Conservation (phyloP, 2,797 vertebrate genomes). For the Eulemur coronatus region DNA sequence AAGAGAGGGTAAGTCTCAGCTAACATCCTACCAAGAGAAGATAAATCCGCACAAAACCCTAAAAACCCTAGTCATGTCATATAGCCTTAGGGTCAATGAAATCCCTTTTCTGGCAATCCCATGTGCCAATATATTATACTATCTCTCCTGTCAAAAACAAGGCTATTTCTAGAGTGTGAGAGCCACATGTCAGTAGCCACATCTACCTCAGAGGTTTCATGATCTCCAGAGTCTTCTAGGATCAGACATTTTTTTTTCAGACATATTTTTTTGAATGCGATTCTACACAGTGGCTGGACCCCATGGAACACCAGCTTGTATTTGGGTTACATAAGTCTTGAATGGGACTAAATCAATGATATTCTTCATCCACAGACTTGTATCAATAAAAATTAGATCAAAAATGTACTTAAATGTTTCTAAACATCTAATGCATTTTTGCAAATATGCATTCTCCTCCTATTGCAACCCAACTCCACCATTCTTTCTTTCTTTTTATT, state of each 20-base stretch:
- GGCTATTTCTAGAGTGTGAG: not conserved
- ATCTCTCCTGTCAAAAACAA: not conserved
- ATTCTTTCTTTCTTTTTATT: not conserved
- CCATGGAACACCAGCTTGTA: not conserved
- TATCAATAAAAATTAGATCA: not conserved
- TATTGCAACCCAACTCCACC: not conserved
- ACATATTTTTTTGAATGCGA: not conserved
- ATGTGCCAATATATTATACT: not conserved
- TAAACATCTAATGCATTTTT: not conserved
- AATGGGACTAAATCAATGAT: not conserved
- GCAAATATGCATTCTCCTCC: not conserved
- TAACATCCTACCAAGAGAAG: not conserved
- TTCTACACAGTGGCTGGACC: not conserved
- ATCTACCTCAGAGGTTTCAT: not conserved
- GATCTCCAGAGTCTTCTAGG: not conserved
- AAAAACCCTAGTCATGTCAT: not conserved
- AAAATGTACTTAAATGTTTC: not conserved
- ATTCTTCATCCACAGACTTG: not conserved
- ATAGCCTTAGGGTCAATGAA: not conserved
- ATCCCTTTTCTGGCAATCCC: not conserved
- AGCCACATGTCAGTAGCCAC: not conserved
- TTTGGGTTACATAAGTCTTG: not conserved
- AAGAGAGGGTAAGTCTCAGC: not conserved
- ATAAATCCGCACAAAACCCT: not conserved
- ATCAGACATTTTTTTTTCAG: not conserved